Evolutionary conservation across 2,888 invertebrate species (phyloP).

Genomic region (Apotomis turbidana): DNA sequence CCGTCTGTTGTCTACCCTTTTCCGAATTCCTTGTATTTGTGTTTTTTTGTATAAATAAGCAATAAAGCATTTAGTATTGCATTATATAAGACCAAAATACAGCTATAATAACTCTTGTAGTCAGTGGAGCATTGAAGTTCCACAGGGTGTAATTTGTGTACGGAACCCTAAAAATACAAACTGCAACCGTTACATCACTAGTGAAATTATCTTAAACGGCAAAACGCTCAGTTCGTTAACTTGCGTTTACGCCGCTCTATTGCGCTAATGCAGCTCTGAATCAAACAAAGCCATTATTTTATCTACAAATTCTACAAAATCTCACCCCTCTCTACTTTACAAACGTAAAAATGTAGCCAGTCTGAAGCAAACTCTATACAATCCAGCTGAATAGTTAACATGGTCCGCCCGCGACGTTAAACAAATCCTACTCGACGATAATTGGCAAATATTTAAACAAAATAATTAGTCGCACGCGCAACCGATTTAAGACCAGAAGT

Average conservation of each 20-base stretch:
- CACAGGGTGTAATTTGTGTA: too few relatives aligned
- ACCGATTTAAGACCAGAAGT: slow-evolving; percentile 44
- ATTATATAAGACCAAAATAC: too few relatives aligned
- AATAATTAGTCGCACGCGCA: slow-evolving; percentile 52
- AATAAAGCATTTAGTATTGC: too few relatives aligned
- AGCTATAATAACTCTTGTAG: too few relatives aligned
- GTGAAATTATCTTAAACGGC: neutral
- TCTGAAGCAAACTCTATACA: neutral
- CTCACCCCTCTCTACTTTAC: slow-evolving; percentile 26
- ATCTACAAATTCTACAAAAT: slow-evolving; percentile 35
- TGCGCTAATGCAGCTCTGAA: slow-evolving; percentile 33
- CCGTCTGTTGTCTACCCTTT: too few relatives aligned
- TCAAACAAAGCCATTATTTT: slow-evolving; percentile 40
- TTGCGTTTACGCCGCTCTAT: slow-evolving; percentile 30
- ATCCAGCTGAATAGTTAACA: slow-evolving; percentile 23
- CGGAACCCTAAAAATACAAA: neutral
- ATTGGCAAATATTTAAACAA: slow-evolving; percentile 61
- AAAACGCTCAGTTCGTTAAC: slow-evolving; percentile 35
- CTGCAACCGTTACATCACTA: neutral
- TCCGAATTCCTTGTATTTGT: too few relatives aligned
- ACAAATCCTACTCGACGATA: slow-evolving; percentile 52
- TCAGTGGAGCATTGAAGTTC: too few relatives aligned
- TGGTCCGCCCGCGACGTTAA: slow-evolving; percentile 33
- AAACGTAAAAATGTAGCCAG: slow-evolving; percentile 5
- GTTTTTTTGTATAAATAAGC: too few relatives aligned